Evolutionary conservation across 2,113 vertebrate genomes (phyloP).

Genomic region (Marmota flaviventris): DNA sequence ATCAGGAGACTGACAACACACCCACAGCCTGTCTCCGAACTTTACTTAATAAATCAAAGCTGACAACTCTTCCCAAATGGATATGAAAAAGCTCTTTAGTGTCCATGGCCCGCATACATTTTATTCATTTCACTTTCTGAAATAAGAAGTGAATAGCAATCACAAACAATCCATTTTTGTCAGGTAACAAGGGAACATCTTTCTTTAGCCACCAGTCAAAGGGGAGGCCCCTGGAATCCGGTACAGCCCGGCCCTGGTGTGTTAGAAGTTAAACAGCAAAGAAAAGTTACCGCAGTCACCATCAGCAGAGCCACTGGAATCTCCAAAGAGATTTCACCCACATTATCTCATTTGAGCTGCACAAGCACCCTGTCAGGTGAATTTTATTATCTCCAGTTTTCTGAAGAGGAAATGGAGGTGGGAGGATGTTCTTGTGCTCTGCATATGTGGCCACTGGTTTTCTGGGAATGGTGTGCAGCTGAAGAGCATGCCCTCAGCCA

Average conservation of each 20-base stretch:
- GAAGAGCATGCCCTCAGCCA: rapidly evolving
- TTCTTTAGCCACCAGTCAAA: slow-evolving; percentile 73
- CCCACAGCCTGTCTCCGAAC: slow-evolving; percentile 90
- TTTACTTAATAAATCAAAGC: slow-evolving; percentile 98
- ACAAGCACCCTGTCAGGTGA: background rate
- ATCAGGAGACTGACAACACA: slow-evolving; percentile 93
- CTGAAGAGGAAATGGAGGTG: rapidly evolving
- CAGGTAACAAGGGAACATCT: slow-evolving; percentile 74
- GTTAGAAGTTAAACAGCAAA: background rate
- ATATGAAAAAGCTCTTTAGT: slow-evolving; percentile 93
- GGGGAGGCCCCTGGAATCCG: background rate
- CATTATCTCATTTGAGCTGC: background rate
- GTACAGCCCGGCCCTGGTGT: background rate
- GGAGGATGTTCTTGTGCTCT: rapidly evolving
- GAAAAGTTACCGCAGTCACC: rapidly evolving
- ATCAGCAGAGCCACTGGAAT: background rate
- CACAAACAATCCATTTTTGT: slow-evolving; percentile 82
- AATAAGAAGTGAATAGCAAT: slow-evolving; percentile 85
- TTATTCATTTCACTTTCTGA: slow-evolving; percentile 87
- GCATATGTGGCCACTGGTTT: rapidly evolving
- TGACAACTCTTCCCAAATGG: slow-evolving; percentile 94
- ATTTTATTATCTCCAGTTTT: background rate
- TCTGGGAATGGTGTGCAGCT: background rate
- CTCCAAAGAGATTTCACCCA: background rate
- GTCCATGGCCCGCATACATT: slow-evolving; percentile 88